Evolutionary conservation across 2,888 invertebrate genomes (phyloP).

Genomic region (Drosophila phalerata): DNA sequence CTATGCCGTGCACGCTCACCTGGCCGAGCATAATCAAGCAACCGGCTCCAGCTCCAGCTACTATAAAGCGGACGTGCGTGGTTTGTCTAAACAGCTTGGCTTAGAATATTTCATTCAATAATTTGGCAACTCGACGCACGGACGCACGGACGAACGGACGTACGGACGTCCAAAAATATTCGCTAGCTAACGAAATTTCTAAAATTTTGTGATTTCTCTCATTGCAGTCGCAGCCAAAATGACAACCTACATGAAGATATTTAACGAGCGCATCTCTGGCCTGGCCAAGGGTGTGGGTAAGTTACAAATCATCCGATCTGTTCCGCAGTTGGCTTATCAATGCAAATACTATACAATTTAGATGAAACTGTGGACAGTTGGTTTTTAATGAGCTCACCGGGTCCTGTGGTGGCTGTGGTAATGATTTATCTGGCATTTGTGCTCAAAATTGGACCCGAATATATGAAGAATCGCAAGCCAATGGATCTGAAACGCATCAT

Average conservation of each 20-base stretch:
- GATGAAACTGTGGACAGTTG: slow-evolving; percentile 92
- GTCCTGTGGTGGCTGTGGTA: slow-evolving; percentile 89
- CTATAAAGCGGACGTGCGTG: slow-evolving; percentile 61
- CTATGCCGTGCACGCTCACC: slow-evolving; percentile 66
- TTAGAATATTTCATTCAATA: slow-evolving; percentile 78
- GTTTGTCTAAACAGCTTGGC: slow-evolving; percentile 54
- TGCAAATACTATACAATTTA: slow-evolving; percentile 79
- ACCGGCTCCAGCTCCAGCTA: slow-evolving; percentile 20
- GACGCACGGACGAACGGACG: slow-evolving; percentile 50
- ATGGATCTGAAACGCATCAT: slow-evolving; percentile 91
- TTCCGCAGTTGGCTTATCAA: no score
- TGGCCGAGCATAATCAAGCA: slow-evolving; percentile 70
- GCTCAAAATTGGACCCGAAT: slow-evolving; percentile 90
- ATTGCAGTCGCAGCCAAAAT: slow-evolving; percentile 62
- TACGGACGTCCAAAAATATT: slow-evolving; percentile 38
- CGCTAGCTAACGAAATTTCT: slow-evolving; percentile 51
- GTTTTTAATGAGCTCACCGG: slow-evolving; percentile 92
- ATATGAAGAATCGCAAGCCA: slow-evolving; percentile 91
- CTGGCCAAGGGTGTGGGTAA: slow-evolving; percentile 83
- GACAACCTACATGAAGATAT: slow-evolving; percentile 82
- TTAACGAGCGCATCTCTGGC: slow-evolving; percentile 83
- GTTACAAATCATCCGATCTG: slow-evolving; percentile 34
- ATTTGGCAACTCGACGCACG: slow-evolving; percentile 67
- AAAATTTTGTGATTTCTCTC: slow-evolving; percentile 42
- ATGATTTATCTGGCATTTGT: slow-evolving; percentile 90